A percentile compares a stretch with the other conserved stretches of the same genome.
Evolutionary conservation across 2,797 vertebrate genomes (phyloP).

Genomic region (Salmo trutta): DNA sequence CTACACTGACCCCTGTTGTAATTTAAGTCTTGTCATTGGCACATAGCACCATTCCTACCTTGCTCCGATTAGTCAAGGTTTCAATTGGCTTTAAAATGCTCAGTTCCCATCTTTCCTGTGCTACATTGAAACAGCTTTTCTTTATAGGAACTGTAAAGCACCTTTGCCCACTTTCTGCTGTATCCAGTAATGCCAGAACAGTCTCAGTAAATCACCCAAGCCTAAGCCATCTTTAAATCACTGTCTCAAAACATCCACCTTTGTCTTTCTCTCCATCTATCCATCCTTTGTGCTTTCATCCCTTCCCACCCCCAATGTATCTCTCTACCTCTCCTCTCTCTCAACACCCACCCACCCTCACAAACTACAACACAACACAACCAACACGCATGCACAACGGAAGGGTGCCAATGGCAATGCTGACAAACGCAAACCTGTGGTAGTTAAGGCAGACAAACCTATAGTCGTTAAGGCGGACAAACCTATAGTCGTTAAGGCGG

Average conservation of each 20-base stretch:
- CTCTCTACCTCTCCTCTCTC: conserved; percentile 32
- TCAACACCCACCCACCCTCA: conserved; percentile 71
- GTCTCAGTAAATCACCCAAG: conserved; percentile 78
- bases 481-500: conserved; percentile 37
- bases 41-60: not conserved
- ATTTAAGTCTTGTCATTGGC: conserved; percentile 1
- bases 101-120: not conserved
- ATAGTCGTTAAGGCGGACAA: not conserved
- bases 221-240: conserved; percentile 78
- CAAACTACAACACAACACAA: conserved; percentile 62
- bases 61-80: too few relatives aligned
- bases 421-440: not conserved
- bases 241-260: conserved; percentile 80
- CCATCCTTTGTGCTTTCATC: conserved; percentile 67
- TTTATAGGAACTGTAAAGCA: not conserved
- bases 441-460: not conserved
- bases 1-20: not conserved
- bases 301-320: conserved; percentile 59
- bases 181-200: conserved; percentile 82
- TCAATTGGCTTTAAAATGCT: conserved; percentile 3
- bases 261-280: conserved; percentile 79
- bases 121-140: not conserved
- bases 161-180: conserved; percentile 43
- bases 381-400: conserved; percentile 61
- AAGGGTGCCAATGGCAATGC: conserved; percentile 59